Conservation (phyloP, 2,113 vertebrate genomes). For the Apus apus region DNA sequence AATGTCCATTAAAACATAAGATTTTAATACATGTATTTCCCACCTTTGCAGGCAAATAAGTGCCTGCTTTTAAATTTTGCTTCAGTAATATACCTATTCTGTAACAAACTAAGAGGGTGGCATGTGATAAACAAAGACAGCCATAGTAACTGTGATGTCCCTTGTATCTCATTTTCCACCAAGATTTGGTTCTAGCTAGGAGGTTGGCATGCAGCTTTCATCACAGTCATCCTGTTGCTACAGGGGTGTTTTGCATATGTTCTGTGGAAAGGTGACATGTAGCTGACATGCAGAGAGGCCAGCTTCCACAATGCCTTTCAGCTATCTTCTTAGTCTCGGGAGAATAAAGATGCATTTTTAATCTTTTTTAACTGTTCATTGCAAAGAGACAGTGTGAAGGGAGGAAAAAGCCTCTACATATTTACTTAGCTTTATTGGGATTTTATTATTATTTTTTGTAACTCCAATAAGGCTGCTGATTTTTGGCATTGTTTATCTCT, state of each 20-base stretch:
- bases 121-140: not conserved
- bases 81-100: not conserved
- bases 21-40: not conserved
- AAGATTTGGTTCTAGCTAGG: not conserved
- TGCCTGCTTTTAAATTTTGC: not conserved
- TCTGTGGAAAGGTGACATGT: not conserved
- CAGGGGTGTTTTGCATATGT: constrained; percentile 5
- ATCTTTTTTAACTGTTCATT: not conserved
- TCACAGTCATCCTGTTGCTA: not conserved
- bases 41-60: not conserved
- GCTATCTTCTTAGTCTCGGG: not conserved
- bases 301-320: not conserved
- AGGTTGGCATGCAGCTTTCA: not conserved
- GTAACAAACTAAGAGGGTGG: not conserved
- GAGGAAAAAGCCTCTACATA: not conserved
- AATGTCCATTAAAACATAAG: not conserved
- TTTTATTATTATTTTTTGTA: not conserved
- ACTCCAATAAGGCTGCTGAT: not conserved
- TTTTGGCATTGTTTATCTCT: not conserved
- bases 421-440: not conserved
- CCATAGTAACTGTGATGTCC: not conserved
- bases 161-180: not conserved
- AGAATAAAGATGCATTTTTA: not conserved
- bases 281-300: not conserved
- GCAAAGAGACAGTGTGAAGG: not conserved